Conservation (phyloP, 2,888 invertebrate species). For the Nephrotoma guestfalica region DNA sequence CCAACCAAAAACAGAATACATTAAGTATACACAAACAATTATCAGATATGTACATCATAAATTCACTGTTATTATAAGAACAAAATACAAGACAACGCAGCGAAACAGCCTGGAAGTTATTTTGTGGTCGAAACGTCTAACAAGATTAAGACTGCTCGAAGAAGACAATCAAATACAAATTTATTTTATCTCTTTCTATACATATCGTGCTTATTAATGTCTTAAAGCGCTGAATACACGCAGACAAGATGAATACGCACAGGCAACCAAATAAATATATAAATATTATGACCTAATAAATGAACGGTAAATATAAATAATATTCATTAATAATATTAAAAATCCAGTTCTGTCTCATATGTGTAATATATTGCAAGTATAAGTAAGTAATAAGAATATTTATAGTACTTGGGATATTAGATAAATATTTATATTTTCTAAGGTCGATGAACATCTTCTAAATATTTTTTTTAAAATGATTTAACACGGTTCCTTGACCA, state of each 20-base stretch:
- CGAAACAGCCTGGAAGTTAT: not conserved
- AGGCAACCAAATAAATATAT: not conserved
- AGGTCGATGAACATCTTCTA: not conserved
- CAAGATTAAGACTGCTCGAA: not conserved
- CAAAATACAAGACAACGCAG: not conserved
- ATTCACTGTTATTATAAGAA: not conserved
- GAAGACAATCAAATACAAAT: not conserved
- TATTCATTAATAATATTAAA: not conserved
- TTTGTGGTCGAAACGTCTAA: not conserved
- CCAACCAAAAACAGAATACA: not conserved
- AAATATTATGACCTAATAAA: not conserved
- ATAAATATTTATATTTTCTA: not conserved
- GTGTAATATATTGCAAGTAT: too few relatives aligned
- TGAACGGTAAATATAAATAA: not conserved
- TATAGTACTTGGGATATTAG: not conserved
- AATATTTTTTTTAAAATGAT: not conserved
- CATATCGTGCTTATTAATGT: not conserved
- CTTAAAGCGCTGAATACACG: not conserved
- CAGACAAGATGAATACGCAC: not conserved
- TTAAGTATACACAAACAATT: not conserved
- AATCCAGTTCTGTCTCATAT: not conserved
- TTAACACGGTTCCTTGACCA: not conserved
- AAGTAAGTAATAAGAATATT: too few relatives aligned
- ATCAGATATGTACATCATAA: not conserved
- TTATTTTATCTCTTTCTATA: not conserved